Conservation (phyloP, 2,888 invertebrate species). For the Hyposoter dolosus region DNA sequence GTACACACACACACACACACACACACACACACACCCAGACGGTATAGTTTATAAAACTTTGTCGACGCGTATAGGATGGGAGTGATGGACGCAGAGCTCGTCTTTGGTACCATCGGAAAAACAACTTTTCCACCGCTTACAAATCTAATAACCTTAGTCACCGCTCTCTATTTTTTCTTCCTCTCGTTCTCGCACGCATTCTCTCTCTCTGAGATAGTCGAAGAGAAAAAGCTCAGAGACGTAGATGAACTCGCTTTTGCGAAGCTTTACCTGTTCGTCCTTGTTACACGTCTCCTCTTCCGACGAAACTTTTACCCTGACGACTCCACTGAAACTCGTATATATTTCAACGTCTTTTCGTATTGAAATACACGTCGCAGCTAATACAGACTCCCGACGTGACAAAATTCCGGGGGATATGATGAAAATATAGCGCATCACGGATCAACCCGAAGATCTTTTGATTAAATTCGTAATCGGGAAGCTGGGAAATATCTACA, state of each 20-base stretch:
- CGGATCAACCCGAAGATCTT: not conserved
- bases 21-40: not conserved
- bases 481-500: not conserved
- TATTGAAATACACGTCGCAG: not conserved
- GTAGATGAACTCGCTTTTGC: slow-evolving; percentile 18
- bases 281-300: slow-evolving; percentile 3
- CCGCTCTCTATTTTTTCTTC: slow-evolving; percentile 24
- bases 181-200: not conserved
- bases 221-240: slow-evolving; percentile 28
- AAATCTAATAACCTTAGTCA: slow-evolving; percentile 66
- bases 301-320: slow-evolving; percentile 41
- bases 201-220: not conserved
- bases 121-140: slow-evolving; percentile 67
- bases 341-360: not conserved
- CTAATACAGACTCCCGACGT: not conserved
- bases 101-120: slow-evolving; percentile 46
- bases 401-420: not conserved
- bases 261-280: slow-evolving; percentile 28
- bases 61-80: slow-evolving; percentile 30
- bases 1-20: not conserved
- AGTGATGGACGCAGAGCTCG: not conserved
- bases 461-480: not conserved
- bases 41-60: slow-evolving; percentile 51
- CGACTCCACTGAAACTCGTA: not conserved
- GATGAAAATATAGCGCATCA: not conserved